Percentiles rank a stretch among this genome's conserved stretches.
Evolutionary conservation across 2,888 invertebrate species (phyloP).

Genomic region (Synanthedon vespiformis): DNA sequence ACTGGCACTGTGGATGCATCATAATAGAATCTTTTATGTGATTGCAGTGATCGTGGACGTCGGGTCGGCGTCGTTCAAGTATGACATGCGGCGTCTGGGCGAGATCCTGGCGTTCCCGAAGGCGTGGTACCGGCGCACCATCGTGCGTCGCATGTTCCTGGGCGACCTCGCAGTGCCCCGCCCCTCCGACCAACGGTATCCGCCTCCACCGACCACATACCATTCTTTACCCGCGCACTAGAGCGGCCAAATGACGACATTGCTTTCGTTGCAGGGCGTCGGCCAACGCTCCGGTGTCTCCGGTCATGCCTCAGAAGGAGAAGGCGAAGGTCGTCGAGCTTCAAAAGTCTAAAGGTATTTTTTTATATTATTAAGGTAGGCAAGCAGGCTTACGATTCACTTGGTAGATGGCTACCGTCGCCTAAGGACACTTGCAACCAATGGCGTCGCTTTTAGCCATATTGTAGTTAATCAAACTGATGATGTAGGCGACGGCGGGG

Average conservation of each 20-base stretch:
- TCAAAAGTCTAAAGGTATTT: slow-evolving; percentile 46
- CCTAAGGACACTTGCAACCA: too few species aligned
- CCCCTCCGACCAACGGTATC: slow-evolving; percentile 14
- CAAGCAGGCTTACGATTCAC: too few species aligned
- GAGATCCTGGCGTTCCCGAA: slow-evolving; percentile 98
- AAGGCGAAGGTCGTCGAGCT: slow-evolving; percentile 49
- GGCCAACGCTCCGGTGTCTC: slow-evolving; percentile 42
- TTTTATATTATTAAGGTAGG: neutral
- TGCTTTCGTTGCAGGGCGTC: slow-evolving; percentile 18
- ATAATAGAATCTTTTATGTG: too few species aligned
- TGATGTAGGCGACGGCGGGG: slow-evolving; percentile 38
- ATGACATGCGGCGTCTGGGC: slow-evolving; percentile 96
- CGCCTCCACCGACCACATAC: neutral
- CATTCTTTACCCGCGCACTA: neutral
- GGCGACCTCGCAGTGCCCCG: slow-evolving; percentile 85
- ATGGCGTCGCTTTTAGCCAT: too few species aligned
- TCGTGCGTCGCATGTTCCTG: slow-evolving; percentile 91
- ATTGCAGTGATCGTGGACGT: slow-evolving; percentile 90
- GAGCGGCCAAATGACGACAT: neutral
- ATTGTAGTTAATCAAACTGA: too few species aligned
- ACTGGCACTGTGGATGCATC: too few species aligned
- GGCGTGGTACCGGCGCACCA: slow-evolving; percentile 97
- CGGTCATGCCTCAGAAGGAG: slow-evolving; percentile 55
- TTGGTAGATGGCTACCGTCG: too few species aligned
- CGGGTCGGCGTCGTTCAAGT: slow-evolving; percentile 96